phyloP scores from a whole-genome alignment of 2,888 invertebrate species.

The Andrena flavipes region DNA sequence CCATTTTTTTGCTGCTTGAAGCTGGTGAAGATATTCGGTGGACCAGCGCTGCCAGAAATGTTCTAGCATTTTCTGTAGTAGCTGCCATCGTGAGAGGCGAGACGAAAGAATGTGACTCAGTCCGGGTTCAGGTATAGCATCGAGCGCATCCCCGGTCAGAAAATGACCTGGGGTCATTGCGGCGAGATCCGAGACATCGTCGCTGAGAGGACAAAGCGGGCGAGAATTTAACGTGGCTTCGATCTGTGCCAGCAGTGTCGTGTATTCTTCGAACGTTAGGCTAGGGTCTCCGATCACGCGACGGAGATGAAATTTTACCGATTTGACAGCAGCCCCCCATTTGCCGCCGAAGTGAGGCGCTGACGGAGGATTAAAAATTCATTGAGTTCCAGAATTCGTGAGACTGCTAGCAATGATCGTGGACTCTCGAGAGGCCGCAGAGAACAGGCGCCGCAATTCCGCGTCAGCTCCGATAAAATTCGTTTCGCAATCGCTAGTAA shows the following conservation, averaged over 20 bases:
- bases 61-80: background rate
- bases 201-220: background rate
- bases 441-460: background rate
- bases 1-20: background rate
- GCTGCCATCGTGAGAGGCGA: background rate
- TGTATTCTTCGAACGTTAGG: background rate
- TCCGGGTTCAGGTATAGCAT: background rate
- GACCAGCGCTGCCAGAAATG: background rate
- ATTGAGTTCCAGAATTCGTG: background rate
- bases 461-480: conserved; percentile 33
- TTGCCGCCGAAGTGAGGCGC: background rate
- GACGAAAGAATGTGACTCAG: background rate
- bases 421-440: background rate
- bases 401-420: background rate
- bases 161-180: background rate
- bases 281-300: background rate
- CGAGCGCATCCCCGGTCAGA: background rate
- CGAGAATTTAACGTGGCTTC: background rate
- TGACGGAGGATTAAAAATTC: background rate
- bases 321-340: background rate
- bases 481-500: conserved; percentile 42
- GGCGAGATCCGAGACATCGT: background rate
- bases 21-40: background rate
- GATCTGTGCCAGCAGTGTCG: background rate
- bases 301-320: background rate